Evolutionary conservation across 2,797 vertebrate genomes (phyloP).

Genomic region (Rhincodon typus): DNA sequence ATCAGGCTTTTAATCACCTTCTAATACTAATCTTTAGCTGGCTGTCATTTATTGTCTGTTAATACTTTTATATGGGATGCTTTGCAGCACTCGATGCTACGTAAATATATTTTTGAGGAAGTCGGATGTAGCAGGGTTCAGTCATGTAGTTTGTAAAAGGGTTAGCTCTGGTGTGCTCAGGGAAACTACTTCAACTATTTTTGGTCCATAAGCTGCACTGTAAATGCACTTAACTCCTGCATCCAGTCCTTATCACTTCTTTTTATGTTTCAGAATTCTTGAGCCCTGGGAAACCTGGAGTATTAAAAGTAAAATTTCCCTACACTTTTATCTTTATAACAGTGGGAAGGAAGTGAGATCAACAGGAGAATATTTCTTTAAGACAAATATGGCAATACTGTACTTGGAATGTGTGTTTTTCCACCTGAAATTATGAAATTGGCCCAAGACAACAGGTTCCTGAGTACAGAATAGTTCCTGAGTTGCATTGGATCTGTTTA

Average conservation of each 20-base stretch:
- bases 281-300: neutral
- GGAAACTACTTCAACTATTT: too few species aligned
- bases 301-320: neutral
- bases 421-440: slow-evolving; percentile 10
- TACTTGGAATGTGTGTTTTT: neutral
- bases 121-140: too few species aligned
- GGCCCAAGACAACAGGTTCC: neutral
- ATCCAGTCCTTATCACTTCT: neutral
- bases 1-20: neutral
- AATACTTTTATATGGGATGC: neutral
- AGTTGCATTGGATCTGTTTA: neutral
- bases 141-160: too few species aligned
- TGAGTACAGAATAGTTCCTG: neutral
- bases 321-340: neutral
- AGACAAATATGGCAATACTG: neutral
- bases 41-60: neutral
- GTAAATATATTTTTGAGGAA: neutral
- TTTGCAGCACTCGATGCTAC: neutral
- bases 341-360: neutral
- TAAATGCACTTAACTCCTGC: neutral
- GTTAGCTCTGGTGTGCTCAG: too few species aligned
- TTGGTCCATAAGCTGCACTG: too few species aligned
- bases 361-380: neutral
- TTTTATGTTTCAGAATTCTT: neutral
- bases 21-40: too few species aligned